phyloP scores from a whole-genome alignment of 2,888 invertebrate genomes.

The Micropterix aruncella region DNA sequence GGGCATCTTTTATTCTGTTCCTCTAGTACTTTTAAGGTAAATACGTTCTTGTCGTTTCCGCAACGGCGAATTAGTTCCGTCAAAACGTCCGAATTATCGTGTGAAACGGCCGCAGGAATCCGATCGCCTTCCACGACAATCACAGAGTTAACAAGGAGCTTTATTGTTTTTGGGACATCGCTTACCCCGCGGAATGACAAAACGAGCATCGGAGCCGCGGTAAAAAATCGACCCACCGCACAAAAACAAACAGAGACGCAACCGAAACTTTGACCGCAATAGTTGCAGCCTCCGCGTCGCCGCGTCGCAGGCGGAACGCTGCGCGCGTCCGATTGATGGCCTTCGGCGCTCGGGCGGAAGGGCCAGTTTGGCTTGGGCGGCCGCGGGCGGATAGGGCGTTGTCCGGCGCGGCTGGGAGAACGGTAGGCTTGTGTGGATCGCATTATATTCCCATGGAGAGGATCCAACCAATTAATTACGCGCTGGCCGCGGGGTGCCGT shows the following conservation, averaged over 20 bases:
- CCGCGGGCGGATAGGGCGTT: neutral
- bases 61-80: no score
- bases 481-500: slow-evolving; percentile 11
- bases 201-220: no score
- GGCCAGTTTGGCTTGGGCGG: neutral
- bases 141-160: neutral
- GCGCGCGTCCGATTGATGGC: no score
- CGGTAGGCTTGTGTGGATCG: slow-evolving; percentile 1
- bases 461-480: slow-evolving; percentile 12
- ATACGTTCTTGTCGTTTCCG: no score
- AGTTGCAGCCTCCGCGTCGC: neutral
- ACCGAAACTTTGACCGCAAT: neutral
- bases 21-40: no score
- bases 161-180: neutral
- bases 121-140: neutral
- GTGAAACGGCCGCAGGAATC: neutral
- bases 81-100: neutral
- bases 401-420: neutral
- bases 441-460: slow-evolving; percentile 13
- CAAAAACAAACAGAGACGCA: neutral
- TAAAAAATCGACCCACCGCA: neutral
- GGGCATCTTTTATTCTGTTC: no score
- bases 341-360: neutral
- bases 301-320: neutral
- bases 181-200: neutral